Conservation (phyloP, 1,140 invertebrate species). For the Lamellibrachia luymesi region DNA sequence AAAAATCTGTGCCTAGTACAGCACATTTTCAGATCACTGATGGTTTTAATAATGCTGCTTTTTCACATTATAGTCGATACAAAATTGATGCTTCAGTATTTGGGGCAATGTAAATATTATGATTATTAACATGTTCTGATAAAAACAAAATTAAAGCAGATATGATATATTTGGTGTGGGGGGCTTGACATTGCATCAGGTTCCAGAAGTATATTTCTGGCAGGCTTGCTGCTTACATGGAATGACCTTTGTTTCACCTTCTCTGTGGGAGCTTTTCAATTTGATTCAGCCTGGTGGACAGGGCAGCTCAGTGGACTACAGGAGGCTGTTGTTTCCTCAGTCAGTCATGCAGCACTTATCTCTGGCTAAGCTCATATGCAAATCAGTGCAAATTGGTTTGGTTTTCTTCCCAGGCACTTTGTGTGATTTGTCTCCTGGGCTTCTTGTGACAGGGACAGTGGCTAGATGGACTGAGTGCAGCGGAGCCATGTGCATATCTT, state of each 20-base stretch:
- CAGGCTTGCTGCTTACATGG: background rate
- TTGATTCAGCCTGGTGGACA: background rate
- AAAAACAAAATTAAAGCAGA: background rate
- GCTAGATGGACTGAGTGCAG: background rate
- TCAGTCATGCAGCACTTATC: background rate
- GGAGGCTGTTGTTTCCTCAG: background rate
- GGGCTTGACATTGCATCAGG: background rate
- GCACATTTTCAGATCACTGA: background rate
- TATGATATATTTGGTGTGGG: background rate
- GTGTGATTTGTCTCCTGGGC: background rate
- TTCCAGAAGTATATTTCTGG: background rate
- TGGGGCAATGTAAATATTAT: background rate
- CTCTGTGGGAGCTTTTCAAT: background rate
- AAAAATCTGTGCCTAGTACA: background rate
- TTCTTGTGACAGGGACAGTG: background rate
- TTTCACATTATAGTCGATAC: background rate
- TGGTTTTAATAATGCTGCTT: background rate
- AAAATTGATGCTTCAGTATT: background rate
- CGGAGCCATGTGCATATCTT: background rate
- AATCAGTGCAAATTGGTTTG: background rate
- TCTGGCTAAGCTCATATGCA: background rate
- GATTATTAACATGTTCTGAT: background rate
- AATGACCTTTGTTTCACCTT: background rate
- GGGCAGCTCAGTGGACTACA: background rate
- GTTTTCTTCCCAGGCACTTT: background rate